A percentile compares a stretch with the other conserved stretches of the same genome.
These are phyloP conservation scores for Triplophysa tibetana DNA, from an alignment of 2,113 vertebrate species.

Conservation along the genomic window DNA sequence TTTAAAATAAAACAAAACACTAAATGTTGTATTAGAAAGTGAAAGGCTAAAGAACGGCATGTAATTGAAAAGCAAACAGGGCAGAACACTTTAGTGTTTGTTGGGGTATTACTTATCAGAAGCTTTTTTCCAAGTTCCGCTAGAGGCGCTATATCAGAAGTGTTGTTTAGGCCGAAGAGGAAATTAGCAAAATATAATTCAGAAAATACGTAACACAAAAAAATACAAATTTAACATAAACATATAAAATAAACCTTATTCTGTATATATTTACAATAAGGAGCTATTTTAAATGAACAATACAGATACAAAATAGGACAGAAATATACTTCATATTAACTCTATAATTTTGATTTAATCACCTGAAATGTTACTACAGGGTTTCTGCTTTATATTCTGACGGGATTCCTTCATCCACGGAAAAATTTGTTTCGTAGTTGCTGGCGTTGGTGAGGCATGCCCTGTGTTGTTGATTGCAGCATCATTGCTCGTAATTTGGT, in stretches of 20 bases:
- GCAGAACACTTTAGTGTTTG: neutral
- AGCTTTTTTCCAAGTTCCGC: too few relatives aligned
- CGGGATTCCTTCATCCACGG: constrained; percentile 99
- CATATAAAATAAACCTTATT: too few relatives aligned
- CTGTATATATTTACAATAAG: too few relatives aligned
- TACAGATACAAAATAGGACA: too few relatives aligned
- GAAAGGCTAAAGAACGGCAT: too few relatives aligned
- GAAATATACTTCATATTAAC: neutral
- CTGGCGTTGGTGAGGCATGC: constrained; percentile 81
- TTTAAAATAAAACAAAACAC: neutral
- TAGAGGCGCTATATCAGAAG: neutral
- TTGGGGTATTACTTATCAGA: neutral
- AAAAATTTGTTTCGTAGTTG: constrained; percentile 91
- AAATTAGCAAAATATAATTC: too few relatives aligned
- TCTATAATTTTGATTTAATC: constrained; percentile 54
- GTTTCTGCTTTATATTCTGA: constrained; percentile 98
- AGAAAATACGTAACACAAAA: too few relatives aligned
- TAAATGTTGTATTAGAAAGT: too few relatives aligned
- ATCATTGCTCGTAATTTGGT: constrained; percentile 86
- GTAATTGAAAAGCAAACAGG: neutral
- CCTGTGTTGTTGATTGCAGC: constrained; percentile 81
- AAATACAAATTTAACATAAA: too few relatives aligned
- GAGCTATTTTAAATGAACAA: too few relatives aligned
- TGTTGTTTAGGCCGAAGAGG: neutral
- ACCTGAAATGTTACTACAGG: constrained; percentile 96